Conservation (phyloP, 2,888 invertebrate species). For the Drosophila mimica region DNA sequence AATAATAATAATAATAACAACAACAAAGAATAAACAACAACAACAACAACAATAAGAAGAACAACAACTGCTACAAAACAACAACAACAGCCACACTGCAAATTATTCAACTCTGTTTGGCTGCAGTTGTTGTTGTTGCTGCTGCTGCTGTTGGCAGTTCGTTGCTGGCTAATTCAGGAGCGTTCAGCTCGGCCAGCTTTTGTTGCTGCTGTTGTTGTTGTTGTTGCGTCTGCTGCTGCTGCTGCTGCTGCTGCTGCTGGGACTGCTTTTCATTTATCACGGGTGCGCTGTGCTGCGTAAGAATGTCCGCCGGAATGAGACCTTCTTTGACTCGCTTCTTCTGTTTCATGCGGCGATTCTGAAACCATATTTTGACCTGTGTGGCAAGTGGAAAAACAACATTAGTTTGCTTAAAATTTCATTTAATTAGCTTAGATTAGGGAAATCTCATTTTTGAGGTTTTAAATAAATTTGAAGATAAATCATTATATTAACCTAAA, state of each 20-base stretch:
- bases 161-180: constrained; percentile 55
- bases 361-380: constrained; percentile 98
- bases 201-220: constrained; percentile 52
- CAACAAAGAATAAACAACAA: constrained; percentile 12
- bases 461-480: background rate
- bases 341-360: constrained; percentile 99
- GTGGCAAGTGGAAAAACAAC: background rate
- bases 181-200: constrained; percentile 55
- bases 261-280: constrained; percentile 60
- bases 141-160: constrained; percentile 56
- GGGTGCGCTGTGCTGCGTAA: constrained; percentile 71
- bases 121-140: constrained; percentile 37
- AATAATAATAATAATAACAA: constrained; percentile 40
- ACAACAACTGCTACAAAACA: constrained; percentile 34
- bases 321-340: constrained; percentile 98
- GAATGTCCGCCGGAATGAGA: constrained; percentile 88
- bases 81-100: constrained; percentile 21
- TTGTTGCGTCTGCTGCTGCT: constrained; percentile 47
- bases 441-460: background rate
- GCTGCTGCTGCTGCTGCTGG: constrained; percentile 53
- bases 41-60: constrained; percentile 16
- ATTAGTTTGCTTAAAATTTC: background rate
- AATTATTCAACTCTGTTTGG: constrained; percentile 68
- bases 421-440: background rate
- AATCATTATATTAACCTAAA: background rate